Evolutionary conservation across 2,888 invertebrate genomes (phyloP).

Genomic region (Cerastis leucographa): DNA sequence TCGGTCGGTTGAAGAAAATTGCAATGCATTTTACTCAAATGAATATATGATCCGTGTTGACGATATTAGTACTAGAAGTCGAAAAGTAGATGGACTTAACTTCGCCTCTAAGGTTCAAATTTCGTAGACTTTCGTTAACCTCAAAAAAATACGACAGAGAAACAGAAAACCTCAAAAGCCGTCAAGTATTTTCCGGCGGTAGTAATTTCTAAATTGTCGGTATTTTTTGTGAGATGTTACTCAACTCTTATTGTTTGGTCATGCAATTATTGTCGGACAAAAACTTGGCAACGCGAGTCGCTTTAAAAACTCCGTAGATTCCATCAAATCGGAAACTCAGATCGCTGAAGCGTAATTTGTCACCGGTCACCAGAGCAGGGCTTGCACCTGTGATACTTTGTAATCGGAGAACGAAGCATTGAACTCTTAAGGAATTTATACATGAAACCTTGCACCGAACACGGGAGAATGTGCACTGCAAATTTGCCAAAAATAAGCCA

Average conservation of each 20-base stretch:
- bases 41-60: no score
- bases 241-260: constrained; percentile 65
- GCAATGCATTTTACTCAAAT: neutral
- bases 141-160: constrained; percentile 16
- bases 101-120: neutral
- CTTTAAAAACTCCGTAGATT: constrained; percentile 64
- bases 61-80: neutral
- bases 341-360: constrained; percentile 71
- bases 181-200: constrained; percentile 52
- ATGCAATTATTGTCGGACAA: constrained; percentile 63
- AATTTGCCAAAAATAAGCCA: neutral
- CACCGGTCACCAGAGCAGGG: constrained; percentile 62
- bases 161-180: constrained; percentile 39
- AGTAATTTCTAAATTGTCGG: constrained; percentile 61
- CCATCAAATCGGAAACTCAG: constrained; percentile 74
- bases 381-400: constrained; percentile 48
- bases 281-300: constrained; percentile 62
- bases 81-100: neutral
- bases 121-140: neutral
- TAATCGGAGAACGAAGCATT: constrained; percentile 27
- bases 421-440: constrained; percentile 13
- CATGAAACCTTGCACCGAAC: constrained; percentile 8
- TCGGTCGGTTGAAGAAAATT: neutral
- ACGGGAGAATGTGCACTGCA: neutral
- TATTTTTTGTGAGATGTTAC: constrained; percentile 62